Base-by-base conservation (phyloP, 2,113 vertebrate species). In the Rhineura floridana region DNA sequence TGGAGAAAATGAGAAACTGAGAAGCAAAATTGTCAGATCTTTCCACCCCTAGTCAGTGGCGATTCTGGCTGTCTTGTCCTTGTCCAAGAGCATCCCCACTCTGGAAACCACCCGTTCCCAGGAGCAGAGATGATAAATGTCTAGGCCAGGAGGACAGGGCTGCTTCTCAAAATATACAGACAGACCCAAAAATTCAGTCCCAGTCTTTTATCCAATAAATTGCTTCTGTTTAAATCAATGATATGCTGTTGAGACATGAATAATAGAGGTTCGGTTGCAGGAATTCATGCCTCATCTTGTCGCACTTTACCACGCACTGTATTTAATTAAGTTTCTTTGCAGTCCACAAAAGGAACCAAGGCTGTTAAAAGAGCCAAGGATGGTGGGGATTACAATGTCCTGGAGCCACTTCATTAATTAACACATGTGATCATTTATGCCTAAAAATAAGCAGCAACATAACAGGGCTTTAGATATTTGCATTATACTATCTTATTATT, bases 311-410 rank as follows among this genome's bases (percentile, higher is more conserved):
- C 84, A 30, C 11, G 28, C 73, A 63, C 12, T 81, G 67, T 83
- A 92, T 90, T 88, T 93, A 96, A 94, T 91, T 89, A 95, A 84
- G 84, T 88, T 91, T 91, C 87, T 89, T 89, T 10, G 50, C 83
- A 84, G 87, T 81, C 89, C 89, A 88, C 79, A 81, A 93, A 93
- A 96, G 88, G 76, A 93, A 90, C 69, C 72, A 90, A 25, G 72
- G 73, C 72, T 86, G 70, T 91, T 94, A 91, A 89, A 36, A 94
- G 91, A 76, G 87, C 85, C 52, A 42, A 5, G 36, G 50, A 23
- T 90, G 75, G 86, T 83, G 46, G 72, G 92, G 84, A 83, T 69
- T 69, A 69, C 28, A 69, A 91, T 90, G 89, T 90, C 76, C 72
- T 73, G 65, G 83, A 90, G 70, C 65, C 11, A 50, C 84, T 91